Conservation (phyloP, 2,888 invertebrate species). For the Ligdia adustata region DNA sequence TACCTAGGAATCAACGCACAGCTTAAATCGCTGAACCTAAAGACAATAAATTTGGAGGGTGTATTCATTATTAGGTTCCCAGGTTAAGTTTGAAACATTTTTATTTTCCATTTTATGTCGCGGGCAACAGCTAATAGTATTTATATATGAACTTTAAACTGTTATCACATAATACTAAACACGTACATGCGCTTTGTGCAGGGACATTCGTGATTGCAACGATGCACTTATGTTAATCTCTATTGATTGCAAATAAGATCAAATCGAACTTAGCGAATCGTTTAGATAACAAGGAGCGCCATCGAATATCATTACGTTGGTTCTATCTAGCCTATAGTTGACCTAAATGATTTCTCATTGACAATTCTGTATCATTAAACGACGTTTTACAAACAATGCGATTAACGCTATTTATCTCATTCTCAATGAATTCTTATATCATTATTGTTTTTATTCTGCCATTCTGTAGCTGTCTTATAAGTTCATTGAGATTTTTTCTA, state of each 20-base stretch:
- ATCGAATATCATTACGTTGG: constrained; percentile 20
- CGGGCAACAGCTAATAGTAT: too few species aligned
- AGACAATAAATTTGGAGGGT: too few species aligned
- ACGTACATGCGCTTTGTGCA: neutral
- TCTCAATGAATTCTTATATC: constrained; percentile 16
- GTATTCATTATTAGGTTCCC: too few species aligned
- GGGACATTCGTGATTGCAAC: constrained; percentile 29
- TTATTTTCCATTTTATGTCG: too few species aligned
- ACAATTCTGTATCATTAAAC: constrained; percentile 28
- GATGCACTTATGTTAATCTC: constrained; percentile 70
- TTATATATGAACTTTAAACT: too few species aligned
- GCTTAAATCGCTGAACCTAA: too few species aligned
- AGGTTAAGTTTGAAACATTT: too few species aligned
- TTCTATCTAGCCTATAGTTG: too few species aligned
- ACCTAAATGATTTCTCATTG: constrained; percentile 44
- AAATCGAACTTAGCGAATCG: constrained; percentile 45
- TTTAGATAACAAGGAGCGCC: constrained; percentile 29
- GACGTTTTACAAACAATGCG: constrained; percentile 33
- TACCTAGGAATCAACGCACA: too few species aligned
- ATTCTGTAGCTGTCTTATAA: neutral
- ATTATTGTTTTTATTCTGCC: constrained; percentile 9
- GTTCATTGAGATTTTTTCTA: too few species aligned
- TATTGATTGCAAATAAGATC: constrained; percentile 77
- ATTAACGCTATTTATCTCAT: constrained; percentile 28
- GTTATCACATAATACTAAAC: too few species aligned